Evolutionary conservation across 2,797 vertebrate species (phyloP), one percentile per base, ranked within the genome.

Genomic region (Scolopax bukidnonensis): DNA sequence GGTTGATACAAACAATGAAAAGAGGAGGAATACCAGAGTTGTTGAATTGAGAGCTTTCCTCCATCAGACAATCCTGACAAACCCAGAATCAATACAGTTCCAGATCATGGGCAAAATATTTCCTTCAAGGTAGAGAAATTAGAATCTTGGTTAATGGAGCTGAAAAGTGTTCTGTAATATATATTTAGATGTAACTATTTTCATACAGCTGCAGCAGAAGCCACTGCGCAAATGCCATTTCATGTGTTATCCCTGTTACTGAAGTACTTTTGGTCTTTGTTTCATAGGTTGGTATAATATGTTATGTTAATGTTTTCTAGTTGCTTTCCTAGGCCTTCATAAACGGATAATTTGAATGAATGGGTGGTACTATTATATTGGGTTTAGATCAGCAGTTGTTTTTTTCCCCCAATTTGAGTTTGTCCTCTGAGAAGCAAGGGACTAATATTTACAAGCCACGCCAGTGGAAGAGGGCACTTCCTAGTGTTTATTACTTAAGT

Each of bases 91-190:
- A 48, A 81, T 98, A 65, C 90, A 96, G 36, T 84, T 99, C 47
- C 97, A 97, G 87, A 91, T 99, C 61, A 86, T 89, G 7, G 96
- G 98, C 77, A 98, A 98, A 96, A 61, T 97, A 75, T 97, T 98
- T 50, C 95, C 98, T 24, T 97, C 98, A 91, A 98, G 98, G 99
- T 97, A 96, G 74, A 88, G 81, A 61, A 89, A 60, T 60, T 24
- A 43, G 20, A 64, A 38, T 80, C 13, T 51, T 82, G 40, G 17
- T 69, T 69, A 75, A 61, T 3, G 27, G 30, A 57, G 41, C 53
- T 89, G 64, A 82, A 20, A 18, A 40, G 17, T 70, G 28, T 86
- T 90, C 33, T 80, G 18, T 76, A 36, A 25, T 43, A 38, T 1
- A 2, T 80, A 33, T 83, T 85, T 65, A 43, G 59, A 43, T 18